A percentile compares a stretch with the other conserved stretches of the same genome.
Conservation (phyloP, 1,140 invertebrate genomes). For the Apis dorsata region DNA sequence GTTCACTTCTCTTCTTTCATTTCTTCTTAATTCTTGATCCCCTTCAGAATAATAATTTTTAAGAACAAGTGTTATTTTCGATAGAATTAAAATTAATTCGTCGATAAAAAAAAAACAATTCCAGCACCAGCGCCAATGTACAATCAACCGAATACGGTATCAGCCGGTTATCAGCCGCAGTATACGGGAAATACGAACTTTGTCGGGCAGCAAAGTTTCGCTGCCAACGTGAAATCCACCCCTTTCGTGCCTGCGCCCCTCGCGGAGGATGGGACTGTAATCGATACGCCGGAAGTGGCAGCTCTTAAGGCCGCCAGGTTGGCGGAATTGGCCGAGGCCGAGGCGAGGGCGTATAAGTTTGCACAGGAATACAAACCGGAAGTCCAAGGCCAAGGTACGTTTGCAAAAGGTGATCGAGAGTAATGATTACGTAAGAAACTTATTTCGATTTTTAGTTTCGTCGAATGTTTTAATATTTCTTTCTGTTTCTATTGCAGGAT, state of each 20-base stretch:
- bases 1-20: too few relatives aligned
- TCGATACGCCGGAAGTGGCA: conserved; percentile 83
- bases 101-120: neutral
- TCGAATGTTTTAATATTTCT: too few relatives aligned
- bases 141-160: conserved; percentile 30
- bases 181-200: conserved; percentile 64
- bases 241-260: conserved; percentile 80
- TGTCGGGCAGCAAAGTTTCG: conserved; percentile 62
- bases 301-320: conserved; percentile 79
- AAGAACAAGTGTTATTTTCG: too few relatives aligned
- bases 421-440: too few relatives aligned
- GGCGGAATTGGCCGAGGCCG: conserved; percentile 76
- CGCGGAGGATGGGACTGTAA: conserved; percentile 80
- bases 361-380: conserved; percentile 71
- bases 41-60: too few relatives aligned
- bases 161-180: conserved; percentile 55
- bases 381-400: conserved; percentile 70
- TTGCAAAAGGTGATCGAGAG: neutral
- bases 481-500: too few relatives aligned
- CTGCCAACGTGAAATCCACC: conserved; percentile 52
- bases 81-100: neutral
- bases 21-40: neutral
- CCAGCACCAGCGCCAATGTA: conserved; percentile 6
- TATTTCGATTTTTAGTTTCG: too few relatives aligned
- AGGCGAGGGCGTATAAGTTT: conserved; percentile 80